A percentile compares a stretch with the other conserved stretches of the same genome.
phyloP scores from a whole-genome alignment of 2,797 vertebrate species.

The Sarcophilus harrisii region DNA sequence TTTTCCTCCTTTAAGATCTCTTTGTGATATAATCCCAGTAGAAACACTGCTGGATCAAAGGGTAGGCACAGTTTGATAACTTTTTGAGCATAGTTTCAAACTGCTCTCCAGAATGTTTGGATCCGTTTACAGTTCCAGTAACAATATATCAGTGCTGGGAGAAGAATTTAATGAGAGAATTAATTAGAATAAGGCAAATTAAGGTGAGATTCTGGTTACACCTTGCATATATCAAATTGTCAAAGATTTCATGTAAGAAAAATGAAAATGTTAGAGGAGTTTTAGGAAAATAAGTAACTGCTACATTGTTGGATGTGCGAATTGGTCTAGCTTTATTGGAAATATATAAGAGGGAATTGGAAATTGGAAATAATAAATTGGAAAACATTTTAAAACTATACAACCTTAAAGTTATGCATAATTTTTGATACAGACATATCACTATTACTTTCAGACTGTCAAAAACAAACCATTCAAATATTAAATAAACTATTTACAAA shows the following conservation, averaged over 20 bases:
- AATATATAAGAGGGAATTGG: not conserved
- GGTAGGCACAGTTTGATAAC: no score
- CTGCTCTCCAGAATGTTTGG: no score
- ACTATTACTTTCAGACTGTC: not conserved
- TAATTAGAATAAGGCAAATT: not conserved
- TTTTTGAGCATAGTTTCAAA: no score
- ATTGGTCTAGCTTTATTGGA: not conserved
- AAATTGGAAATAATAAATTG: not conserved
- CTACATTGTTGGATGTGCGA: not conserved
- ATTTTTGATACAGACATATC: not conserved
- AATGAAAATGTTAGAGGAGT: not conserved
- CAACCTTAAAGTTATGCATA: no score
- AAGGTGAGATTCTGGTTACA: not conserved
- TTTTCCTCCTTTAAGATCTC: no score
- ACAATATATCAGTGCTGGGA: no score
- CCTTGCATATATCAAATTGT: not conserved
- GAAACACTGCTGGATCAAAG: no score
- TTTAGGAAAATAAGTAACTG: not conserved
- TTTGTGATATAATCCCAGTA: no score
- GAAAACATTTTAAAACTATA: no score
- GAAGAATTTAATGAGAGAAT: not conserved
- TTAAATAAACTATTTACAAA: not conserved
- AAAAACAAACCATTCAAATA: not conserved
- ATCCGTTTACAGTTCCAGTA: no score
- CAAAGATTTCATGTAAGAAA: not conserved